Conservation (phyloP, 2,113 vertebrate species). For the Odobenus rosmarus region DNA sequence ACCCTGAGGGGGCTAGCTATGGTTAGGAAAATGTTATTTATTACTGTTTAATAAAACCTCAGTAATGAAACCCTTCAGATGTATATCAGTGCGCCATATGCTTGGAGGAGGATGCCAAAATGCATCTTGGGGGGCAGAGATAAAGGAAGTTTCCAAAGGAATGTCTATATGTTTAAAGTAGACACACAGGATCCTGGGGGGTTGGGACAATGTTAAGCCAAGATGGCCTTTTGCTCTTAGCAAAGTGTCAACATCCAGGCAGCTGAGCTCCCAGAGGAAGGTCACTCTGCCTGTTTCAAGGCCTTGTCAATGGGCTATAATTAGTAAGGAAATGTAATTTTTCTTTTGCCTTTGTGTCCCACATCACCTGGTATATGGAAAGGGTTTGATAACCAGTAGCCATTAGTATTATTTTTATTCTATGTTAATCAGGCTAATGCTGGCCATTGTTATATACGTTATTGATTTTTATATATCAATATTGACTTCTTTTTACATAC, state of each 20-base stretch:
- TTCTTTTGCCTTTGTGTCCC: not conserved
- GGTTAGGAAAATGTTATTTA: not conserved
- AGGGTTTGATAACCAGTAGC: not conserved
- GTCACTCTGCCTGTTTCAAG: not conserved
- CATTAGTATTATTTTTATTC: constrained; percentile 36
- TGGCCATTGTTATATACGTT: not conserved
- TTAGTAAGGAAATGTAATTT: not conserved
- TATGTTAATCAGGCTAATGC: not conserved
- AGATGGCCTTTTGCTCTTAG: not conserved
- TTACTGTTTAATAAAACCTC: not conserved
- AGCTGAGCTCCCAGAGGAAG: not conserved
- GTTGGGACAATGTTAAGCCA: not conserved
- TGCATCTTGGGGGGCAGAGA: not conserved
- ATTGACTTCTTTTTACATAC: not conserved
- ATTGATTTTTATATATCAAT: constrained; percentile 32
- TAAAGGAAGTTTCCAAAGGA: not conserved
- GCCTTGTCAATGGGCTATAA: not conserved
- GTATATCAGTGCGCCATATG: not conserved
- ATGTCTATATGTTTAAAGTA: not conserved
- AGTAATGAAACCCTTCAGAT: not conserved
- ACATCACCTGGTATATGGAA: not conserved
- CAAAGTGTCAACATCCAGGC: not conserved
- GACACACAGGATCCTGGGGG: not conserved
- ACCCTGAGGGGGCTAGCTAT: not conserved
- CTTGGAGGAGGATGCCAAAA: not conserved